Conservation (phyloP, 35 echinoderm and acorn worm species). For the Ophioderma brevispina region DNA sequence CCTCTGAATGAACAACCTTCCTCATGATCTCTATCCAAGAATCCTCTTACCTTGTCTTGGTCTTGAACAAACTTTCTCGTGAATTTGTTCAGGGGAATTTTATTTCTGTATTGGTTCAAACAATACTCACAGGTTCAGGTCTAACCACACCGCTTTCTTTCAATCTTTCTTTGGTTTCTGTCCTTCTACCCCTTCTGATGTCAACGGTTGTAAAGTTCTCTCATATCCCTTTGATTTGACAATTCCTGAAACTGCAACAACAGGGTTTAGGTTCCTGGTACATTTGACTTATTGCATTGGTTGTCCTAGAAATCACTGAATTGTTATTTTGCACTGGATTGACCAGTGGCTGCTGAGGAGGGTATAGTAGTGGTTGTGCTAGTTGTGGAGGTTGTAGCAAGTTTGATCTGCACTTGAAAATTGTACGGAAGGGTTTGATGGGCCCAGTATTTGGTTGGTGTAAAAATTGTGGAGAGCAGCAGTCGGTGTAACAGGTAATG, state of each 20-base stretch:
- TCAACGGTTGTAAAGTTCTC: background rate
- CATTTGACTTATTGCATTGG: conserved; percentile 8
- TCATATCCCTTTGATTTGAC: background rate
- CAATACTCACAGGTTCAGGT: background rate
- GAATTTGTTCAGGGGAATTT: background rate
- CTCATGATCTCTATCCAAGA: background rate
- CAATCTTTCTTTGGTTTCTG: conserved; percentile 13
- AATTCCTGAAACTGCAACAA: conserved; percentile 12
- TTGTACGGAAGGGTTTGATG: background rate
- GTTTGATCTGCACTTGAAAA: background rate
- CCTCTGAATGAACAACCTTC: background rate
- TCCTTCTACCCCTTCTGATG: background rate
- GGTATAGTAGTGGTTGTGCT: background rate
- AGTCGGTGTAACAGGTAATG: background rate
- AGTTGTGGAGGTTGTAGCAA: background rate
- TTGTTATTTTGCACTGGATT: conserved; percentile 2
- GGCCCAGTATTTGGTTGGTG: background rate
- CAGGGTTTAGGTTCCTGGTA: background rate
- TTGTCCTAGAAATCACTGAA: background rate
- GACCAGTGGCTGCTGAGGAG: conserved; percentile 16
- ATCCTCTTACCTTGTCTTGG: background rate
- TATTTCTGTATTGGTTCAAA: background rate
- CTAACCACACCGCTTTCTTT: background rate
- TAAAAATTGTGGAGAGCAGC: background rate
- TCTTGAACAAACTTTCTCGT: background rate